A percentile compares a stretch with the other conserved stretches of the same genome.
These are phyloP conservation scores for Cinara cedri DNA, from an alignment of 2,888 invertebrate genomes.

Conservation along the genomic window DNA sequence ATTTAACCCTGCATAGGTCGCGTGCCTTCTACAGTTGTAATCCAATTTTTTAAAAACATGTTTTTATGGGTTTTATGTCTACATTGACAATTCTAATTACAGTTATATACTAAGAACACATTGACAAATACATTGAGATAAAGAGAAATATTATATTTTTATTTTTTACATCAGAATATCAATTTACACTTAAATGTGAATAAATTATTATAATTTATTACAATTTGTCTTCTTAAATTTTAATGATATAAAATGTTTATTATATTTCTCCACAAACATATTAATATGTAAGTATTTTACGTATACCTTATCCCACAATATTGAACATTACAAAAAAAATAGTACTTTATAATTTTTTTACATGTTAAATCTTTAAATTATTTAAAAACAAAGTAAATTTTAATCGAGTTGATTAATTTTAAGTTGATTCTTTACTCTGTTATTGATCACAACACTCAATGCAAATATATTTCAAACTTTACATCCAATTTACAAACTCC, in stretches of 20 bases:
- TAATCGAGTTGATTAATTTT: background rate
- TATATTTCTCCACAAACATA: conserved; percentile 25
- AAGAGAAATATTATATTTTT: too few species aligned
- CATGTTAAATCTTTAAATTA: conserved; percentile 12
- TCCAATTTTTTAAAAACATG: too few species aligned
- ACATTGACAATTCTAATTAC: too few species aligned
- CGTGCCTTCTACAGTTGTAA: too few species aligned
- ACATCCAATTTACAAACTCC: conserved; percentile 22
- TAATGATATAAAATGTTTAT: conserved; percentile 20
- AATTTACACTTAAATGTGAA: conserved; percentile 17
- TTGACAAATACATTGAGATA: too few species aligned
- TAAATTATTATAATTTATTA: conserved; percentile 30
- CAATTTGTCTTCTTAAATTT: conserved; percentile 15
- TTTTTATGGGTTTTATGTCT: too few species aligned
- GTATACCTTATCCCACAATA: conserved; percentile 21
- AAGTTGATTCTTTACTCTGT: background rate
- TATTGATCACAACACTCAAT: background rate
- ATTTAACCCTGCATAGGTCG: too few species aligned
- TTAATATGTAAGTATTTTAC: conserved; percentile 20
- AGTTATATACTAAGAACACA: too few species aligned
- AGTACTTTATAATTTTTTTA: conserved; percentile 9
- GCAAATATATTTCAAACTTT: background rate
- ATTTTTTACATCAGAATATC: conserved; percentile 6
- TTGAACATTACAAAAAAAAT: conserved; percentile 4
- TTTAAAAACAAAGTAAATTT: conserved; percentile 9